A percentile compares a stretch with the other conserved stretches of the same genome.
Conservation (phyloP, 2,888 invertebrate species). For the Philereme vetulata region DNA sequence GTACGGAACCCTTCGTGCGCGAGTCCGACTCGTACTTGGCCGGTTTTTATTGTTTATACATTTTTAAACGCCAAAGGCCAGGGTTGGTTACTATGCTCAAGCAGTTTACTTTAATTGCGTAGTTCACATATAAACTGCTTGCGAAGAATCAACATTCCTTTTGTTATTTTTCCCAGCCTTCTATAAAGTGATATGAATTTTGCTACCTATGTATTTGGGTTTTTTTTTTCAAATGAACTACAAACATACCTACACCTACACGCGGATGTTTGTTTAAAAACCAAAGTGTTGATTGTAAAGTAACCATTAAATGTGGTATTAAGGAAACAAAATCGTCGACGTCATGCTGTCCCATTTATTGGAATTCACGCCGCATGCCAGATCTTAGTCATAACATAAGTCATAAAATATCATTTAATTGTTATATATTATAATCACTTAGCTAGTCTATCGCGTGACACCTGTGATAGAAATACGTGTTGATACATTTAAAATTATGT, state of each 20-base stretch:
- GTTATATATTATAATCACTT: background rate
- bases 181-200: no score
- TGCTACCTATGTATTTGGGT: background rate
- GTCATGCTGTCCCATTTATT: conserved; percentile 14
- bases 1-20: no score
- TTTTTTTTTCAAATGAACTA: background rate
- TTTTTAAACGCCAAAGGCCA: conserved; percentile 1
- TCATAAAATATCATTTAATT: conserved; percentile 1
- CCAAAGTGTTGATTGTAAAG: conserved; percentile 5
- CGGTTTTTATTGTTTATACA: no score
- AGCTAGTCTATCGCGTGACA: conserved; percentile 5
- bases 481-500: background rate
- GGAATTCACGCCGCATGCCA: conserved; percentile 13
- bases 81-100: background rate
- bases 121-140: background rate
- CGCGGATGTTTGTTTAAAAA: conserved; percentile 5
- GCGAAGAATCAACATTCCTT: no score
- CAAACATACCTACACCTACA: background rate
- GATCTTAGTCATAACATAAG: conserved; percentile 23
- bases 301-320: conserved; percentile 4
- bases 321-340: conserved; percentile 16
- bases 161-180: no score
- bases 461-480: conserved; percentile 8
- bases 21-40: no score
- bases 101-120: conserved; percentile 2